Base-by-base conservation (phyloP, 2,113 vertebrate species). In the Tautogolabrus adspersus region DNA sequence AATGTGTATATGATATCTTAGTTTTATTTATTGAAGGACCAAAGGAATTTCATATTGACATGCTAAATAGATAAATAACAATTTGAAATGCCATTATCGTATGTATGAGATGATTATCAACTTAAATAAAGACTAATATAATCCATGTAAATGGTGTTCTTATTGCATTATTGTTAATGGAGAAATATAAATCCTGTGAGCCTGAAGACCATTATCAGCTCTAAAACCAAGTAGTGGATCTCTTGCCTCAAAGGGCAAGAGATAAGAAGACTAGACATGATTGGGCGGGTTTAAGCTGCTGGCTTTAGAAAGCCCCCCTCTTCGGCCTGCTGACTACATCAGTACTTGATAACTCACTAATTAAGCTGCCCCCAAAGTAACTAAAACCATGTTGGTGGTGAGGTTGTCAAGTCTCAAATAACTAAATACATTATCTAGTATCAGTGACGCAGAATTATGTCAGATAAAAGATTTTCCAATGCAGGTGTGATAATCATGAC, bases 31-130 rank as follows among this genome's bases (percentile, higher is more conserved):
- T 95, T 95, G 94, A 95, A 94, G 94, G 95, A 95, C 95, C 95
- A 95, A 95, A 97, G 96, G 94, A 97, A 96, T 97, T 97, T 97
- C 95, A 96, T 97, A 95, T 92, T 91, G 90, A 94, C 90, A 90
- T 90, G 90, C 92, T 91, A 85, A 88, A 92, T 93, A 93, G 93
- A 92, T 86, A 90, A 93, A 94, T 94, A 93, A 94, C 92, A 93
- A 94, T 95, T 94, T 93, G 91, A 95, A 94, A 92, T 94, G 93
- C 93, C 94, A 94, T 93, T 92, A 94, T 93, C 90, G 92, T 93
- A 93, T 91, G 92, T 94, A 91, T 94, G 92, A 92, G 90, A 93
- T 94, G 92, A 93, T 93, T 93, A 91, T 92, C 93, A 91, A 89
- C 94, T 95, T 93, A 95, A 95, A 95, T 95, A 94, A 94, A 95